Evolutionary conservation across 2,797 vertebrate species (phyloP).

Genomic region (Alcedo quadribrachys): DNA sequence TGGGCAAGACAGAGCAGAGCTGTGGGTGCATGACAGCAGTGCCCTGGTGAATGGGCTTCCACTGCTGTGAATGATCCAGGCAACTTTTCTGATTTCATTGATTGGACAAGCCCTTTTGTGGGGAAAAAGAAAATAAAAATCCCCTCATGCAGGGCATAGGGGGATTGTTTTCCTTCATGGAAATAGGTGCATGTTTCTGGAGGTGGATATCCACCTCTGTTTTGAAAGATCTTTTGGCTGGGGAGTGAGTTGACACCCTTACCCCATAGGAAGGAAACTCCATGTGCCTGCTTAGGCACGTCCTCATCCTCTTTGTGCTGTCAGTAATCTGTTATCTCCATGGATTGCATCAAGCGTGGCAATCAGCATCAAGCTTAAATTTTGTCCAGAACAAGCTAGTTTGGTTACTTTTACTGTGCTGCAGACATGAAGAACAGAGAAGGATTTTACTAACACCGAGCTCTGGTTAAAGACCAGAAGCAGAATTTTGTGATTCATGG

Average conservation of each 20-base stretch:
- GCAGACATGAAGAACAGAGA: rapidly evolving
- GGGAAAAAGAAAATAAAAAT: rapidly evolving
- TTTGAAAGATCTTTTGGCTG: not conserved
- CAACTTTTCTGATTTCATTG: not conserved
- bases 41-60: not conserved
- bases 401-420: not conserved
- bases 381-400: not conserved
- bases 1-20: not conserved
- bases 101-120: not conserved
- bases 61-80: not conserved
- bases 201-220: not conserved
- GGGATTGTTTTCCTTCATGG: not conserved
- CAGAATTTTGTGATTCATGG: not conserved
- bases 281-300: not conserved
- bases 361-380: not conserved
- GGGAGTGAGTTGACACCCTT: not conserved
- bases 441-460: not conserved
- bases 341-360: not conserved
- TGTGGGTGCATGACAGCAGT: not conserved
- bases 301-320: not conserved
- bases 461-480: not conserved
- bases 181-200: not conserved
- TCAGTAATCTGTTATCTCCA: not conserved
- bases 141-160: not conserved
- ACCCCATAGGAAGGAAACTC: not conserved